Conservation (phyloP, 2,797 vertebrate species). For the Octomys mimax region DNA sequence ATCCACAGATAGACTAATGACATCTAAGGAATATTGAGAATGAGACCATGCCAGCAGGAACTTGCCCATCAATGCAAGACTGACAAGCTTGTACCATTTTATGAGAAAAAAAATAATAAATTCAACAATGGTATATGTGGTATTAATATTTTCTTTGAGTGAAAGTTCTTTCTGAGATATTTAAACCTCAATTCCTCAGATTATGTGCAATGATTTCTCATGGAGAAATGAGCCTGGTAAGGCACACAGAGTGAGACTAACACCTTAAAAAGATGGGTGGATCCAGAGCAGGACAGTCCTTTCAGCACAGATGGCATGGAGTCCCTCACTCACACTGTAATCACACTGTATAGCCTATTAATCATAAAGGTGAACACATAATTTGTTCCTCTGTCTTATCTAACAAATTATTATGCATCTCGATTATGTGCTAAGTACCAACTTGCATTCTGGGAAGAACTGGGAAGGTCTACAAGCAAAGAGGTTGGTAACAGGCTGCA, state of each 20-base stretch:
- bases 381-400: background rate
- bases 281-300: background rate
- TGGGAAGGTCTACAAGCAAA: background rate
- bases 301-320: background rate
- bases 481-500: background rate
- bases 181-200: background rate
- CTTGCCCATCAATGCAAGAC: background rate
- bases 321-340: background rate
- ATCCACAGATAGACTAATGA: background rate
- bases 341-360: background rate
- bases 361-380: background rate
- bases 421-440: background rate
- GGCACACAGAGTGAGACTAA: background rate
- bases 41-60: background rate
- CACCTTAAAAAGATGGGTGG: background rate
- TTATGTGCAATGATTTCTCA: background rate
- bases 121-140: background rate
- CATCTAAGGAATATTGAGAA: background rate
- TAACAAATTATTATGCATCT: conserved; percentile 43
- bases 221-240: background rate
- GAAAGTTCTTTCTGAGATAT: background rate
- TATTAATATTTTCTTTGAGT: conserved; percentile 36
- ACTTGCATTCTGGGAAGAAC: background rate
- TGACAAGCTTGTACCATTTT: background rate
- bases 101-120: background rate